phyloP scores from a whole-genome alignment of 1,140 invertebrate genomes.

The Myzus persicae region DNA sequence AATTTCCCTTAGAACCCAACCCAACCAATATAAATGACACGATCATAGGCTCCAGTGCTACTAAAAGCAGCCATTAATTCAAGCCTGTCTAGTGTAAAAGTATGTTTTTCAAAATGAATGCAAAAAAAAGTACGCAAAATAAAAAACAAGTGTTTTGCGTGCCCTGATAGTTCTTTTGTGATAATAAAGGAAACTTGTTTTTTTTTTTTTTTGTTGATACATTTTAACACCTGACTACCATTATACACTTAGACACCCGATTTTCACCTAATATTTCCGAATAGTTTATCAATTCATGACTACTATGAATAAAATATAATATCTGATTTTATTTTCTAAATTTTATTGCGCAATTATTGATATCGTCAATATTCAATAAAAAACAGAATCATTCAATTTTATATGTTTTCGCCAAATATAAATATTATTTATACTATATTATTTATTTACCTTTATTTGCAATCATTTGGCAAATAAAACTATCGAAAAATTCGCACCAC shows the following conservation, averaged over 20 bases:
- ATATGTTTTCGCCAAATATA: not conserved
- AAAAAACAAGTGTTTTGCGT: slow-evolving; percentile 41
- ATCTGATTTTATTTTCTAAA: not conserved
- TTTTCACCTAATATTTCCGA: not conserved
- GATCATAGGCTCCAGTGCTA: slow-evolving; percentile 8
- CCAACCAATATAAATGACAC: slow-evolving; percentile 13
- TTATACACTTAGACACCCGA: not conserved
- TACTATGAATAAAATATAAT: not conserved
- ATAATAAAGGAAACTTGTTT: not conserved
- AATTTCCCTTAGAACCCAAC: not conserved
- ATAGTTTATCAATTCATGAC: not conserved
- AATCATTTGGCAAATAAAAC: too few relatives aligned
- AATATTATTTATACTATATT: too few relatives aligned
- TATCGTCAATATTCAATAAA: not conserved
- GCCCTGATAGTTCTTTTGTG: not conserved
- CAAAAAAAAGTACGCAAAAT: not conserved
- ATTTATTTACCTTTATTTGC: not conserved
- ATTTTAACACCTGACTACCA: not conserved
- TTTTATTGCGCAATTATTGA: not conserved
- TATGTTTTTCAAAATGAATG: not conserved
- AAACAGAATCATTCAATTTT: not conserved
- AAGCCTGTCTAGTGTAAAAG: slow-evolving; percentile 20
- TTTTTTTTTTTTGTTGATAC: not conserved
- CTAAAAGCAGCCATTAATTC: slow-evolving; percentile 46
- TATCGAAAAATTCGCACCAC: too few relatives aligned